These are phyloP conservation scores for Heliocidaris erythrogramma DNA, from an alignment of 35 echinoderm and acorn worm genomes.

Conservation along the genomic window DNA sequence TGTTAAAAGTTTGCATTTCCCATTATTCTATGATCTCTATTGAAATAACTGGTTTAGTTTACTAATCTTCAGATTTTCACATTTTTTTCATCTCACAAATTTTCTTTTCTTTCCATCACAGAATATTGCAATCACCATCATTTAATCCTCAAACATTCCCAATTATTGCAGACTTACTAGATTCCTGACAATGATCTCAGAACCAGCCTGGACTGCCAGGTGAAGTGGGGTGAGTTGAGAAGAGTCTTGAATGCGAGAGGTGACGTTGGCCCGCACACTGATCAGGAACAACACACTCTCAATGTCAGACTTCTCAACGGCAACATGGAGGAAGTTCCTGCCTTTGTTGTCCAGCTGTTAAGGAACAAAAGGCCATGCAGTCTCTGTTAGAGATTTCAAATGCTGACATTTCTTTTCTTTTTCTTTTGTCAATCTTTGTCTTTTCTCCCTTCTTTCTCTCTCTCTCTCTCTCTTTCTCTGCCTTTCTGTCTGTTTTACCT, in stretches of 20 bases:
- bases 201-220: conserved; percentile 88
- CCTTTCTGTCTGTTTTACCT: too few relatives aligned
- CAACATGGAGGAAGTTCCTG: conserved; percentile 96
- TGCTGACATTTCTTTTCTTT: not conserved
- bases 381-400: not conserved
- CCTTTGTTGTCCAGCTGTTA: conserved; percentile 94
- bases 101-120: too few relatives aligned
- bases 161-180: conserved; percentile 61
- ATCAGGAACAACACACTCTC: conserved; percentile 92
- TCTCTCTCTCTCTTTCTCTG: too few relatives aligned
- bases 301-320: conserved; percentile 92
- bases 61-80: too few relatives aligned
- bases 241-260: conserved; percentile 81
- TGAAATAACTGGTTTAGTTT: too few relatives aligned
- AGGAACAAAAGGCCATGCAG: not conserved
- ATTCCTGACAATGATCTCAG: conserved; percentile 98
- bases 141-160: too few relatives aligned
- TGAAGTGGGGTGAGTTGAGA: conserved; percentile 79
- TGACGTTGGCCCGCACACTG: conserved; percentile 80
- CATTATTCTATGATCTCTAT: too few relatives aligned
- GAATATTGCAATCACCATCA: too few relatives aligned
- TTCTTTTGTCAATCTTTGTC: too few relatives aligned
- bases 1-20: too few relatives aligned
- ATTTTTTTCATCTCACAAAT: too few relatives aligned
- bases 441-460: too few relatives aligned